These are phyloP conservation scores for Amblyraja radiata DNA, from an alignment of 2,797 vertebrate genomes.

Conservation along the genomic window DNA sequence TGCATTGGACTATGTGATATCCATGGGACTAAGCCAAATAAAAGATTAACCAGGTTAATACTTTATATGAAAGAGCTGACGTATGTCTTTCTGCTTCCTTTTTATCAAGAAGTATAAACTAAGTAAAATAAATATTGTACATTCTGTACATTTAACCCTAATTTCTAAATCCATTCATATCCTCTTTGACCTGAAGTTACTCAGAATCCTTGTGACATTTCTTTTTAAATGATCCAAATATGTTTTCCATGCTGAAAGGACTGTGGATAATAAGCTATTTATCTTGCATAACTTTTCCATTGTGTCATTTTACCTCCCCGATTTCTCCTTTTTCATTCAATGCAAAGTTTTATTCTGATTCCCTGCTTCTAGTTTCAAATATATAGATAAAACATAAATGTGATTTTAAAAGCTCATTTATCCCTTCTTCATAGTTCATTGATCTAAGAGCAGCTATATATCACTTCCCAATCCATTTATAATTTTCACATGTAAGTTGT, in stretches of 20 bases:
- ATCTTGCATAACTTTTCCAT: background rate
- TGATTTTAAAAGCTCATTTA: background rate
- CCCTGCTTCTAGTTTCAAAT: background rate
- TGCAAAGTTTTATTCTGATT: background rate
- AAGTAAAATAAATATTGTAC: background rate
- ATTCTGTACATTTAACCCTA: background rate
- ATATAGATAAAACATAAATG: background rate
- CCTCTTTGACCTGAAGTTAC: background rate
- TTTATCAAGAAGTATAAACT: background rate
- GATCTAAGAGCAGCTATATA: too few species aligned
- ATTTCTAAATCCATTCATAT: background rate
- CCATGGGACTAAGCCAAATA: conserved; percentile 40
- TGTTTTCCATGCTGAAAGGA: background rate
- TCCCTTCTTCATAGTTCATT: background rate
- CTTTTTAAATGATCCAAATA: background rate
- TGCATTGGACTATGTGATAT: conserved; percentile 42
- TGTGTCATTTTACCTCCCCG: background rate
- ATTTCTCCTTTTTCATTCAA: background rate
- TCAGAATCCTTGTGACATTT: background rate
- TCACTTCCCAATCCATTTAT: too few species aligned
- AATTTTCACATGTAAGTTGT: too few species aligned
- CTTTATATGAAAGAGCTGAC: background rate
- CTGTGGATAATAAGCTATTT: background rate
- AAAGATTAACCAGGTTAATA: conserved; percentile 2
- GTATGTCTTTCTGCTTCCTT: background rate